Percentiles rank a stretch among this genome's conserved stretches.
phyloP scores from a whole-genome alignment of 2,888 invertebrate genomes.

The Ophioninae sp. region DNA sequence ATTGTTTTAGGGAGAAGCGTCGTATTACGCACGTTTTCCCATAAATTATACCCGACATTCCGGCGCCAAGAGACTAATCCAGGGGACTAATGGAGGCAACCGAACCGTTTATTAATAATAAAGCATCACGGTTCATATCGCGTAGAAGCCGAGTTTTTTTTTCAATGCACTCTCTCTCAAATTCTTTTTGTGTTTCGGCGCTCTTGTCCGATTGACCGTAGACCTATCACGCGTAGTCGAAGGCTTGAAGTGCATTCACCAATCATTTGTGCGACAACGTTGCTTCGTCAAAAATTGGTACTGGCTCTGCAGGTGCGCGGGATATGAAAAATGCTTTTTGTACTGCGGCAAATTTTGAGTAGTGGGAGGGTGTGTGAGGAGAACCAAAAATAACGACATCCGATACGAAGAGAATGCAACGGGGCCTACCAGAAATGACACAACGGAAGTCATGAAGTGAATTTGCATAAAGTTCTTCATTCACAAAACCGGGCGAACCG shows the following conservation, averaged over 20 bases:
- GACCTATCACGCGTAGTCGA: not conserved
- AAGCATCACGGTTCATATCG: no score
- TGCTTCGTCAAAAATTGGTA: constrained; percentile 43
- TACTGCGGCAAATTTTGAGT: constrained; percentile 16
- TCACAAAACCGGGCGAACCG: constrained; percentile 45
- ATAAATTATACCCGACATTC: no score
- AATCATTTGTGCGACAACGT: constrained; percentile 46
- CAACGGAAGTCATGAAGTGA: constrained; percentile 45
- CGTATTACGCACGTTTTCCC: no score
- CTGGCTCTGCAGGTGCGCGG: constrained; percentile 41
- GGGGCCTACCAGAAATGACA: constrained; percentile 31
- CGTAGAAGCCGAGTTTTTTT: no score
- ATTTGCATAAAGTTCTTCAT: constrained; percentile 59
- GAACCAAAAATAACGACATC: constrained; percentile 16
- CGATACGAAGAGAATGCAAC: constrained; percentile 21
- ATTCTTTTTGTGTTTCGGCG: no score
- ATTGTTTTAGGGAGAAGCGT: no score
- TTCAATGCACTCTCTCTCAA: no score
- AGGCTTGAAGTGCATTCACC: constrained; percentile 19
- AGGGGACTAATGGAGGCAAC: no score
- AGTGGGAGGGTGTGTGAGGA: not conserved
- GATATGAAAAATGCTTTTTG: constrained; percentile 21
- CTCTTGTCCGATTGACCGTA: not conserved
- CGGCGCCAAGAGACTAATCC: no score
- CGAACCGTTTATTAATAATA: no score